Evolutionary conservation across 35 echinoderm and acorn worm genomes (phyloP), one percentile per base, ranked within the genome.

Genomic region (Lytechinus variegatus): DNA sequence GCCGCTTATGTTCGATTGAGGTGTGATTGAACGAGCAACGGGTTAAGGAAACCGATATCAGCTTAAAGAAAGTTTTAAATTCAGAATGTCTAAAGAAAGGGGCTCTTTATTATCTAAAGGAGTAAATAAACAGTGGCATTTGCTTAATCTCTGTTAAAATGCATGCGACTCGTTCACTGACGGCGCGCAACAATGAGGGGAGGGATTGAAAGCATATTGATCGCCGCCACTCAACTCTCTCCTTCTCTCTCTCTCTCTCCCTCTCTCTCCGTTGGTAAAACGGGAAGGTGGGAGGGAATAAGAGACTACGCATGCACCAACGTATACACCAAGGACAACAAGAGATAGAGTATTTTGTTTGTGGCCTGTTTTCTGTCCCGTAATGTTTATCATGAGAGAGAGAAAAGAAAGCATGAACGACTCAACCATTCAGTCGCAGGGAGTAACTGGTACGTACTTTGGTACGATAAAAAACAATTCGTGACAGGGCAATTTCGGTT

Each of bases 151-250:
- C 61, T 21, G 61, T 21, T 71, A 5, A 71, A 24, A 71, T 71
- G 91, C 52, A 53, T 93, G 54, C 52, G 91, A 93, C 91, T 54
- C 91, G 91, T 93, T 12, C 91, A 93, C 91, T 93, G 91, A 93
- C 91, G 91, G 91, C 91, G 91, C 91, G 91, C 91, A 12, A 93
- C 91, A 89, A 89, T 71, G 61, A 71, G 61, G 24, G 61, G 24
- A 71, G 61, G 61, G 14, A 6, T 5, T 14, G 1, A 71, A 71
- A 21, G 10, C 4, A 13, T 66, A 66, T 66, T 16, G 60, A 66
- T 71, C 14, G 24, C 61, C 16, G 61, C 10, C 14, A 71, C 61
- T 71, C 61, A 71, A 5, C 61, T 71, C 61, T 1, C 0, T 44
- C 33, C 33, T 44, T 44, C 33, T 44, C 33, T 44, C 1, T 44